phyloP scores from a whole-genome alignment of 2,888 invertebrate genomes.

The Sphaeridia pumilis region DNA sequence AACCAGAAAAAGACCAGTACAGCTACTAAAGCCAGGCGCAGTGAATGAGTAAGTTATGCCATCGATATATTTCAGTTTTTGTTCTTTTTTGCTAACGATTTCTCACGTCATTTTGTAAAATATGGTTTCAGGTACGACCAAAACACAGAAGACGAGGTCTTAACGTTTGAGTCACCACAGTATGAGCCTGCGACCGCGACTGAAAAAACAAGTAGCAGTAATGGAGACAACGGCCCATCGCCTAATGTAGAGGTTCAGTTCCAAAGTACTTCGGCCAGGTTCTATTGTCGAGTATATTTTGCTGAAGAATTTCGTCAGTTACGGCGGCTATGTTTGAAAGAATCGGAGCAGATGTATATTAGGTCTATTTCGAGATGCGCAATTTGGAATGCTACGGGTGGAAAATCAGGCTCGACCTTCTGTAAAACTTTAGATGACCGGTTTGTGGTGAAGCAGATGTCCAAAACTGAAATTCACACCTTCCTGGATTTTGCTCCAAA shows the following conservation, averaged over 20 bases:
- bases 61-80: too few relatives aligned
- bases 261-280: constrained; percentile 57
- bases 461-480: constrained; percentile 74
- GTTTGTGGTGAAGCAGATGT: constrained; percentile 92
- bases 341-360: constrained; percentile 64
- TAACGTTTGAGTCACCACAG: too few relatives aligned
- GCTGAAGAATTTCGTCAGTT: constrained; percentile 81
- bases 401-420: constrained; percentile 94
- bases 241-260: constrained; percentile 44
- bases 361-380: constrained; percentile 72
- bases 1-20: constrained; percentile 3
- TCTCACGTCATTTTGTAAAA: too few relatives aligned
- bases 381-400: constrained; percentile 88
- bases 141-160: too few relatives aligned
- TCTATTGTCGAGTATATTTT: constrained; percentile 81
- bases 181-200: too few relatives aligned
- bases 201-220: too few relatives aligned
- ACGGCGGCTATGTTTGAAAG: constrained; percentile 49
- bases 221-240: too few relatives aligned
- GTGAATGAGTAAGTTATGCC: too few relatives aligned
- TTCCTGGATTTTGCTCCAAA: constrained; percentile 89
- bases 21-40: constrained; percentile 8
- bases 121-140: too few relatives aligned
- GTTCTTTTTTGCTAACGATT: too few relatives aligned
- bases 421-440: constrained; percentile 89